Percentiles rank a stretch among this genome's conserved stretches.
These are phyloP conservation scores for Caenorhabditis remanei DNA, from an alignment of 1,140 invertebrate genomes.

Conservation along the genomic window DNA sequence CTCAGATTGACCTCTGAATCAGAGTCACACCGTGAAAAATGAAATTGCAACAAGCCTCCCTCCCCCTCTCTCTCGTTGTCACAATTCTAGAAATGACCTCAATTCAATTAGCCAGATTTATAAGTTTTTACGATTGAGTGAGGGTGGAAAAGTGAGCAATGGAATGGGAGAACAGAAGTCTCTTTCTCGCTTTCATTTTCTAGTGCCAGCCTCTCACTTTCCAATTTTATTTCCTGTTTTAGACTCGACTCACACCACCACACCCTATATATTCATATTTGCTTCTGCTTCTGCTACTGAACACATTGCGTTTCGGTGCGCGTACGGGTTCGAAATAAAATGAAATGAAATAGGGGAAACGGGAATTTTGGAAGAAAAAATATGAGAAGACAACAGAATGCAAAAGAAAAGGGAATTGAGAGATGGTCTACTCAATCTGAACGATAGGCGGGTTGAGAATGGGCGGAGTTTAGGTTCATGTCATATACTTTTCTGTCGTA, in stretches of 20 bases:
- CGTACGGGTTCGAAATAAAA: conserved; percentile 1
- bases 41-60: background rate
- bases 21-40: background rate
- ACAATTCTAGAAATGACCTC: background rate
- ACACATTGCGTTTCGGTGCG: conserved; percentile 33
- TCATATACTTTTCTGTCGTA: no score
- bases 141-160: background rate
- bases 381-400: background rate
- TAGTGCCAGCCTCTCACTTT: conserved; percentile 22
- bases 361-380: background rate
- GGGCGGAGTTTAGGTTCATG: no score
- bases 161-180: background rate
- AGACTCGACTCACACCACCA: conserved; percentile 21
- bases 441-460: no score
- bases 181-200: no score
- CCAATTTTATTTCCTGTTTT: conserved; percentile 49
- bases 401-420: background rate
- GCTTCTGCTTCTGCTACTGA: conserved; percentile 37
- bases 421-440: no score
- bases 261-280: conserved; percentile 33
- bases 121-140: background rate
- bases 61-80: background rate
- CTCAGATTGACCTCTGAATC: background rate
- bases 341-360: background rate
- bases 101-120: background rate